These are phyloP conservation scores for Darevskia nairensis DNA, from an alignment of 2,797 vertebrate genomes.

Conservation along the genomic window DNA sequence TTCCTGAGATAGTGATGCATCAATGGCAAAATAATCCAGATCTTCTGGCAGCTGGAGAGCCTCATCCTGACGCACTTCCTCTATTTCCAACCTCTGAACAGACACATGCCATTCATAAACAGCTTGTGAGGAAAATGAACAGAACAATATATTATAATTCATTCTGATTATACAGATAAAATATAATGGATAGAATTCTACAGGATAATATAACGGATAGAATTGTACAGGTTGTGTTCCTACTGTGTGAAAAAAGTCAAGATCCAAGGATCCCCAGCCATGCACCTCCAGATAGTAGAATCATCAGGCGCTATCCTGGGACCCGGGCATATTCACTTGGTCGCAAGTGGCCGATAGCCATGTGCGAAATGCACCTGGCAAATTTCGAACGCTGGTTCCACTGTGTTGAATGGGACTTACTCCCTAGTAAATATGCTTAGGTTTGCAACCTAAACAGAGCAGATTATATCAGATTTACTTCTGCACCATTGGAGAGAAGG, in stretches of 20 bases:
- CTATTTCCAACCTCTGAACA: conserved; percentile 88
- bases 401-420: too few species aligned
- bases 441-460: background rate
- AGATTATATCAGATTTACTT: background rate
- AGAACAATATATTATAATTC: background rate
- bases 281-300: too few species aligned
- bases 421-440: background rate
- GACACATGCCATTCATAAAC: conserved; percentile 82
- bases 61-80: conserved; percentile 89
- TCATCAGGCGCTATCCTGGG: background rate
- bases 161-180: background rate
- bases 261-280: too few species aligned
- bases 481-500: background rate
- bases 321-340: background rate
- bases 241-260: too few species aligned
- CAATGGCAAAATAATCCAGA: conserved; percentile 87
- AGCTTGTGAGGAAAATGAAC: conserved; percentile 62
- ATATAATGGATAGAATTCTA: too few species aligned
- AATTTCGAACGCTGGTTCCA: too few species aligned
- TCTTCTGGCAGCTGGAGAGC: conserved; percentile 87
- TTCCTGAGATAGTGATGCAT: conserved; percentile 87
- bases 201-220: too few species aligned
- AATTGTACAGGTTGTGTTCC: too few species aligned
- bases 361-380: too few species aligned
- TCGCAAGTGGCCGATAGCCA: background rate